Conservation (phyloP, 1,140 invertebrate genomes). For the Pseudobourletiella spinata region DNA sequence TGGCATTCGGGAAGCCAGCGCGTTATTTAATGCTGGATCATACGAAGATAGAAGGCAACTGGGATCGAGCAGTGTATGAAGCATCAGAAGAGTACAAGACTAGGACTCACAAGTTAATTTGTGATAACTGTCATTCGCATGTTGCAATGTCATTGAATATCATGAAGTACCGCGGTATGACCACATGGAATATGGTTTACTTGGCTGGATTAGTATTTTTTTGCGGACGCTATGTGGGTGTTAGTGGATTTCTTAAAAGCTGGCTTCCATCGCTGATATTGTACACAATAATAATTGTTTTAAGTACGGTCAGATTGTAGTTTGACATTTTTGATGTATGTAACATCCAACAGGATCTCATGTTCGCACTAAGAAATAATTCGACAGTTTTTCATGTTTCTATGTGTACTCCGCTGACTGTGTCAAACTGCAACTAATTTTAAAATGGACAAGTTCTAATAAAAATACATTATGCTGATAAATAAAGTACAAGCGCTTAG, state of each 20-base stretch:
- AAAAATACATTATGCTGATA: no score
- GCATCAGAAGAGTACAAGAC: conserved; percentile 89
- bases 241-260: conserved; percentile 68
- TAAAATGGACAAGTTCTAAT: no score
- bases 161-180: conserved; percentile 74
- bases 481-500: no score
- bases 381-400: no score
- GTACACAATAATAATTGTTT: conserved; percentile 40
- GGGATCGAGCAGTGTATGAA: conserved; percentile 77
- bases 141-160: conserved; percentile 87
- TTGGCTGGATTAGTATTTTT: conserved; percentile 68
- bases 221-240: conserved; percentile 76
- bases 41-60: conserved; percentile 42
- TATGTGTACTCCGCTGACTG: no score
- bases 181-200: conserved; percentile 88
- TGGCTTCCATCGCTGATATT: conserved; percentile 76
- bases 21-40: conserved; percentile 67
- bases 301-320: no score
- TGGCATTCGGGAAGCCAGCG: conserved; percentile 95
- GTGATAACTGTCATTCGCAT: conserved; percentile 98
- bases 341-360: no score
- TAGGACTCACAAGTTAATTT: conserved; percentile 83
- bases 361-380: no score
- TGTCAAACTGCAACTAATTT: no score
- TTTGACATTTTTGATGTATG: no score